A percentile compares a stretch with the other conserved stretches of the same genome.
These are phyloP conservation scores for Diadophis punctatus DNA, from an alignment of 2,113 vertebrate species.

Conservation along the genomic window DNA sequence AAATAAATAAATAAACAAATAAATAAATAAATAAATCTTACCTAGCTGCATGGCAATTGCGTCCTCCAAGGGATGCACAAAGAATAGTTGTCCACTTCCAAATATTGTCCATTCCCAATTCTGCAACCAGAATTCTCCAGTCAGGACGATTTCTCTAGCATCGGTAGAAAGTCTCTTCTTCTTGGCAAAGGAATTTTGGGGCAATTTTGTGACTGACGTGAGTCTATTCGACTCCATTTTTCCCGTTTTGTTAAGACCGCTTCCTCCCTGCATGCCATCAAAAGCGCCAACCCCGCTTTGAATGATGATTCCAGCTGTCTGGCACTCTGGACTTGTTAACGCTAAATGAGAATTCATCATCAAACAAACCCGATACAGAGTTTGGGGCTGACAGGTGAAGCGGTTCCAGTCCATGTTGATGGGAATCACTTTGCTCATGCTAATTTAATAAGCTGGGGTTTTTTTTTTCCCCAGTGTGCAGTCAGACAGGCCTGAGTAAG, in stretches of 20 bases:
- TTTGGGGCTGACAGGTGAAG: background rate
- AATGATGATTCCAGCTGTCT: background rate
- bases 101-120: background rate
- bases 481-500: background rate
- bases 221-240: background rate
- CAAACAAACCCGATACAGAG: background rate
- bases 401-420: background rate
- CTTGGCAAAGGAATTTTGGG: background rate
- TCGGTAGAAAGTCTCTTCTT: background rate
- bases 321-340: slow-evolving; percentile 1
- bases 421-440: background rate
- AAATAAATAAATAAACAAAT: too few species aligned
- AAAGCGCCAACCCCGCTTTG: background rate
- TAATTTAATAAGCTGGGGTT: background rate
- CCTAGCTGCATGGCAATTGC: too few species aligned
- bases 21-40: too few species aligned
- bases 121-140: background rate
- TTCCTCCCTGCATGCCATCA: background rate
- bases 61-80: too few species aligned
- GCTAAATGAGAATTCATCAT: slow-evolving; percentile 8
- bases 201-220: slow-evolving; percentile 27
- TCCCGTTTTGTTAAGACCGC: background rate
- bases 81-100: too few species aligned
- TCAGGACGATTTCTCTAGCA: background rate
- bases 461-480: background rate